Percentiles rank a stretch among this genome's conserved stretches.
These are phyloP conservation scores for Argopecten irradians DNA, from an alignment of 1,140 invertebrate genomes.

Conservation along the genomic window DNA sequence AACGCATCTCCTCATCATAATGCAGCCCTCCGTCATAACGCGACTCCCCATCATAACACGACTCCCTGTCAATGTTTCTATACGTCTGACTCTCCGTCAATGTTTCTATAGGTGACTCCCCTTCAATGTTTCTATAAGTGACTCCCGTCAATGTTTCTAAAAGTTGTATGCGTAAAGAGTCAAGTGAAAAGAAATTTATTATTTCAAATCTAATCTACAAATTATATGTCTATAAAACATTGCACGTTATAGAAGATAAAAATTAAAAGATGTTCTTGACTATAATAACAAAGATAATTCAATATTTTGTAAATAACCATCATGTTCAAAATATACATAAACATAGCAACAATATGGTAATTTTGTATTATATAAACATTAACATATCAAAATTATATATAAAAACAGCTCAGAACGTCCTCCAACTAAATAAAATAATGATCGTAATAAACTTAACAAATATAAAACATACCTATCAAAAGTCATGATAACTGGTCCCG, in stretches of 20 bases:
- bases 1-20: too few species aligned
- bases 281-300: background rate
- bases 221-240: background rate
- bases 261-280: background rate
- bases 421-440: background rate
- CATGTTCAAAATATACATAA: background rate
- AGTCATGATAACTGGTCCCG: background rate
- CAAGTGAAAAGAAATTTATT: background rate
- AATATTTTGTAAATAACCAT: background rate
- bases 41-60: too few species aligned
- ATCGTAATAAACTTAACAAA: constrained; percentile 8
- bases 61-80: too few species aligned
- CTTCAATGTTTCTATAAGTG: too few species aligned
- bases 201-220: background rate
- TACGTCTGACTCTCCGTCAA: too few species aligned
- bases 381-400: background rate
- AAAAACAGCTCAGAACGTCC: background rate
- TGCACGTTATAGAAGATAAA: background rate
- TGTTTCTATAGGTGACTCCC: too few species aligned
- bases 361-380: background rate
- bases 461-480: constrained; percentile 18
- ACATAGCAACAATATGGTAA: background rate
- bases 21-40: too few species aligned
- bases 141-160: too few species aligned
- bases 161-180: too few species aligned